These are phyloP conservation scores for Setophaga coronata DNA, from an alignment of 2,113 vertebrate species.

Conservation along the genomic window DNA sequence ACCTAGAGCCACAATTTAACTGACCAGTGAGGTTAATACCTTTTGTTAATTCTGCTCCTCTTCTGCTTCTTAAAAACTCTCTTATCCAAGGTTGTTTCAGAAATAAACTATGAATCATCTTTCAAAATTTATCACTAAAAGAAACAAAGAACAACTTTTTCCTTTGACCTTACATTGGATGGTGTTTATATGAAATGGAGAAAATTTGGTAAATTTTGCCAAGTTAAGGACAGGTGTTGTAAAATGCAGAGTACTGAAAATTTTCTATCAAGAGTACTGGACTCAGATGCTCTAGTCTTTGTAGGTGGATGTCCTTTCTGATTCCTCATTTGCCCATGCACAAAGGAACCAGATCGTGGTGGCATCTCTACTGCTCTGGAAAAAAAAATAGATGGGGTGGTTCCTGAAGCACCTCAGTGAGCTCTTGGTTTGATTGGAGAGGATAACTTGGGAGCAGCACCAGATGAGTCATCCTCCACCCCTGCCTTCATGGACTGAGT, in stretches of 20 bases:
- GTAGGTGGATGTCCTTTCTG: background rate
- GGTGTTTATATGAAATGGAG: background rate
- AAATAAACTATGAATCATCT: background rate
- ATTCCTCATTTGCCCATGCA: background rate
- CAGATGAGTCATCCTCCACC: background rate
- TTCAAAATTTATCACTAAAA: background rate
- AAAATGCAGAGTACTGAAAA: background rate
- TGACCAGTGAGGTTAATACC: background rate
- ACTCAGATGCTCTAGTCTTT: background rate
- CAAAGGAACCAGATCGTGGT: background rate
- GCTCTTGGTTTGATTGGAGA: background rate
- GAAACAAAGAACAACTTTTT: background rate
- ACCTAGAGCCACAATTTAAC: background rate
- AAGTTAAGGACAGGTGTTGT: background rate
- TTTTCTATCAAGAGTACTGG: background rate
- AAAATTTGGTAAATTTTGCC: background rate
- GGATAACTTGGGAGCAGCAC: background rate
- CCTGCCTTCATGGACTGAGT: background rate
- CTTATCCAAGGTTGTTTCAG: background rate
- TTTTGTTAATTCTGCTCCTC: background rate
- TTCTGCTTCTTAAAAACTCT: background rate
- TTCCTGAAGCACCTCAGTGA: background rate
- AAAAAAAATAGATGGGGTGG: background rate
- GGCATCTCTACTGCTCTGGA: background rate
- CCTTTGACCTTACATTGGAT: background rate